Percentiles rank a stretch among this genome's conserved stretches.
These are phyloP conservation scores for Fratercula arctica DNA, from an alignment of 2,797 vertebrate genomes.

Conservation along the genomic window DNA sequence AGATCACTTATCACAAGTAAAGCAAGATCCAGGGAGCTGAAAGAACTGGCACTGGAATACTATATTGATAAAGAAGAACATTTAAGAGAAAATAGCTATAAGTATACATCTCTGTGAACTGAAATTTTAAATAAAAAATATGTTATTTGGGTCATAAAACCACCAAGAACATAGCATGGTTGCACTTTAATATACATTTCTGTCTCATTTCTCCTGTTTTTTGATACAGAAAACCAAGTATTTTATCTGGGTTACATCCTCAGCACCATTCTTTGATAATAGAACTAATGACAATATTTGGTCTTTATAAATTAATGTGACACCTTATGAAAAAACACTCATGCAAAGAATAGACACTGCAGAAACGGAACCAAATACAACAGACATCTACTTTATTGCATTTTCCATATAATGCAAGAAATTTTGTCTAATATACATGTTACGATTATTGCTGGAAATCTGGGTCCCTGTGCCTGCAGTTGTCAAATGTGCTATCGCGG, in stretches of 20 bases:
- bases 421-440: not conserved
- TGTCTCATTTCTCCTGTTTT: not conserved
- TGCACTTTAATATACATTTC: not conserved
- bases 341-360: not conserved
- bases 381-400: rapidly evolving
- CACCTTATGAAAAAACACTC: not conserved
- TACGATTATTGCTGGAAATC: not conserved
- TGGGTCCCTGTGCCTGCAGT: not conserved
- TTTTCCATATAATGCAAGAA: not conserved
- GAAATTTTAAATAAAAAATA: not conserved
- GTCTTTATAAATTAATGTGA: not conserved
- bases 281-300: not conserved
- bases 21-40: not conserved
- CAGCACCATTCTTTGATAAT: not conserved
- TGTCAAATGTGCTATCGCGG: not conserved
- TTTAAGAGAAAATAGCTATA: not conserved
- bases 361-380: not conserved
- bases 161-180: not conserved
- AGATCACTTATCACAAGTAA: not conserved
- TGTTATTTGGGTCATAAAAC: not conserved
- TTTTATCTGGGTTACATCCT: not conserved
- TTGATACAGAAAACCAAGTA: not conserved
- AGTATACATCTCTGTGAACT: not conserved
- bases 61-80: not conserved
- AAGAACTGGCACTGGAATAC: not conserved